These are phyloP conservation scores for Andricus curvator DNA, from an alignment of 2,888 invertebrate genomes.

Conservation along the genomic window DNA sequence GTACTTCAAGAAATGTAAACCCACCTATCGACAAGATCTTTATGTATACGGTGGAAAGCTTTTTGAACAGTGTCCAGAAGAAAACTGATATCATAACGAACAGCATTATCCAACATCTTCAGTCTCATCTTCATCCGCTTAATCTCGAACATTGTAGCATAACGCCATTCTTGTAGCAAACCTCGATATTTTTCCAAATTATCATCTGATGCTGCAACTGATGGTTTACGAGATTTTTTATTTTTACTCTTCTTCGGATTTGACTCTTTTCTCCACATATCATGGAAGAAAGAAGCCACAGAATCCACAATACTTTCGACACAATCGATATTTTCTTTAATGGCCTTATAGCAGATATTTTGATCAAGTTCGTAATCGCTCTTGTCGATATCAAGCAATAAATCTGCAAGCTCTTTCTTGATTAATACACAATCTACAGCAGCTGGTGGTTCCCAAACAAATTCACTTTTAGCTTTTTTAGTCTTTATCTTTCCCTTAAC, in stretches of 20 bases:
- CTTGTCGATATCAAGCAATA: slow-evolving; percentile 44
- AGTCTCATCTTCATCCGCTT: slow-evolving; percentile 79
- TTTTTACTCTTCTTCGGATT: not conserved
- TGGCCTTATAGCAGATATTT: slow-evolving; percentile 47
- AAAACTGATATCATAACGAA: slow-evolving; percentile 78
- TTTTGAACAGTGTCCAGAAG: slow-evolving; percentile 77
- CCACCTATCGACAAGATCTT: not conserved
- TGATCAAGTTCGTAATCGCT: slow-evolving; percentile 26
- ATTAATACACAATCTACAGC: slow-evolving; percentile 47
- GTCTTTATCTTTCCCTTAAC: not conserved
- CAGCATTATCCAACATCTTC: slow-evolving; percentile 74
- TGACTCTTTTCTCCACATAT: not conserved
- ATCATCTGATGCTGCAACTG: not conserved
- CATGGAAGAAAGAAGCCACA: not conserved
- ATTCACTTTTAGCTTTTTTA: slow-evolving; percentile 45
- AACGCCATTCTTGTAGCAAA: slow-evolving; percentile 81
- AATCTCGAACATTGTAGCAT: slow-evolving; percentile 81
- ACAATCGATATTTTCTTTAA: slow-evolving; percentile 55
- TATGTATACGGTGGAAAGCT: slow-evolving; percentile 56
- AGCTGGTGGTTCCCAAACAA: slow-evolving; percentile 20
- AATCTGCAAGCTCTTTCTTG: slow-evolving; percentile 50
- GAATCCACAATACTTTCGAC: slow-evolving; percentile 52
- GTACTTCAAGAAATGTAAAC: no score
- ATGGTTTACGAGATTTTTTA: not conserved
- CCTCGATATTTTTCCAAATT: slow-evolving; percentile 42